Evolutionary conservation across 2,797 vertebrate species (phyloP).

Genomic region (Phoeniculus purpureus): DNA sequence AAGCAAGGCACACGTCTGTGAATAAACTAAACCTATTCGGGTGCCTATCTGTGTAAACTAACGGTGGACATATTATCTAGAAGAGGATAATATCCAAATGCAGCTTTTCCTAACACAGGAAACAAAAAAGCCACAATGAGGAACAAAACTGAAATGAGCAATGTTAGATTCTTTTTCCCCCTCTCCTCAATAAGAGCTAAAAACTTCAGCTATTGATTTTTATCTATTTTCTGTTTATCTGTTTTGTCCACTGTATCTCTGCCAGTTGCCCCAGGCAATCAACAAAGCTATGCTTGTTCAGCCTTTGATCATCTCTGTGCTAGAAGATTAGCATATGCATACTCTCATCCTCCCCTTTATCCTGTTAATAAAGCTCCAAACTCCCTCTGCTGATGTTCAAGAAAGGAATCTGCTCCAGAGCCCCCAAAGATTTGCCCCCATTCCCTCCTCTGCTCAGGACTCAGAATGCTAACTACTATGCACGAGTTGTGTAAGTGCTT

Average conservation of each 20-base stretch:
- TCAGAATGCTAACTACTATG: constrained; percentile 59
- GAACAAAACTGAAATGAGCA: background rate
- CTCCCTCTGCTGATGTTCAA: constrained; percentile 71
- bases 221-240: constrained; percentile 31
- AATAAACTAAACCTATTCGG: background rate
- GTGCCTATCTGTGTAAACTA: background rate
- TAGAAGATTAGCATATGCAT: constrained; percentile 85
- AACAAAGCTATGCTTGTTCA: constrained; percentile 85
- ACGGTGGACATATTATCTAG: background rate
- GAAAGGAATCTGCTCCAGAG: constrained; percentile 59
- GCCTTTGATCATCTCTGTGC: constrained; percentile 88
- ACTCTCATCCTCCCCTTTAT: constrained; percentile 81
- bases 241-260: constrained; percentile 48
- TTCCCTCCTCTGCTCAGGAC: constrained; percentile 58
- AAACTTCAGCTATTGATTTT: background rate
- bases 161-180: background rate
- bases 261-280: constrained; percentile 86
- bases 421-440: constrained; percentile 52
- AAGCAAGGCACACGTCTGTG: background rate
- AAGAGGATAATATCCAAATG: background rate
- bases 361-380: constrained; percentile 82
- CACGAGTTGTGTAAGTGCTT: constrained; percentile 68
- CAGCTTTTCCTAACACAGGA: background rate
- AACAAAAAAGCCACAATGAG: background rate
- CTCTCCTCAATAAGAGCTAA: background rate